phyloP scores from a whole-genome alignment of 2,888 invertebrate genomes.

The Hirudinaria manillensis region DNA sequence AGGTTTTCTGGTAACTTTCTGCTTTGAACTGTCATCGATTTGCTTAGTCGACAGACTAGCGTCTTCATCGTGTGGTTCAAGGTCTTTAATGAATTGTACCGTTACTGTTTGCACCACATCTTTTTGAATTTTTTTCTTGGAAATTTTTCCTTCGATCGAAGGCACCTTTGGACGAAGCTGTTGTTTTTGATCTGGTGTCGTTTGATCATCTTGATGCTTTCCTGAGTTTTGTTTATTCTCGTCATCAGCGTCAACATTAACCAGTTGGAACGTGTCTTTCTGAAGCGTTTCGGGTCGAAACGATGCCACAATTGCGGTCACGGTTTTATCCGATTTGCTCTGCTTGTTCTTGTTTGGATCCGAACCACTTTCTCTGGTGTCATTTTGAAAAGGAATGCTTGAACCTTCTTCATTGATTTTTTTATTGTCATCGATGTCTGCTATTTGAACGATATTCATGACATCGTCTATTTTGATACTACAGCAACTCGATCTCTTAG shows the following conservation, averaged over 20 bases:
- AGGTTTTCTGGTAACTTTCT: no score
- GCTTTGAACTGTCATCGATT: no score
- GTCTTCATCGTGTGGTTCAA: not conserved
- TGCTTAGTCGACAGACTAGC: no score
- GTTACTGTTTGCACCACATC: not conserved
- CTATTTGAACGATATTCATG: constrained; percentile 15
- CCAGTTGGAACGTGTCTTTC: not conserved
- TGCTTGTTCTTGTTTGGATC: not conserved
- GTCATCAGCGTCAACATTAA: constrained; percentile 15
- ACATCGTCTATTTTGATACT: constrained; percentile 17
- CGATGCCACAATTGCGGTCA: not conserved
- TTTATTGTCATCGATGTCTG: constrained; percentile 15
- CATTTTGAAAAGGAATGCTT: not conserved
- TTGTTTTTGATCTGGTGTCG: not conserved
- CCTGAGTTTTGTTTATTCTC: not conserved
- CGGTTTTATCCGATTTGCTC: not conserved
- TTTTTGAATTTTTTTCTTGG: not conserved
- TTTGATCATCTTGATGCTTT: not conserved
- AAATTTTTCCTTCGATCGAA: not conserved
- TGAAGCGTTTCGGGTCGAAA: not conserved
- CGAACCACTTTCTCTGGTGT: not conserved
- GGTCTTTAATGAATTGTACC: not conserved
- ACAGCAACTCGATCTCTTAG: constrained; percentile 2
- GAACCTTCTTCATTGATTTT: not conserved
- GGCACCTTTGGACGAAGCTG: not conserved